Percentiles rank a stretch among this genome's conserved stretches.
Evolutionary conservation across 2,797 vertebrate genomes (phyloP).

Genomic region (Catamblyrhynchus diadema): DNA sequence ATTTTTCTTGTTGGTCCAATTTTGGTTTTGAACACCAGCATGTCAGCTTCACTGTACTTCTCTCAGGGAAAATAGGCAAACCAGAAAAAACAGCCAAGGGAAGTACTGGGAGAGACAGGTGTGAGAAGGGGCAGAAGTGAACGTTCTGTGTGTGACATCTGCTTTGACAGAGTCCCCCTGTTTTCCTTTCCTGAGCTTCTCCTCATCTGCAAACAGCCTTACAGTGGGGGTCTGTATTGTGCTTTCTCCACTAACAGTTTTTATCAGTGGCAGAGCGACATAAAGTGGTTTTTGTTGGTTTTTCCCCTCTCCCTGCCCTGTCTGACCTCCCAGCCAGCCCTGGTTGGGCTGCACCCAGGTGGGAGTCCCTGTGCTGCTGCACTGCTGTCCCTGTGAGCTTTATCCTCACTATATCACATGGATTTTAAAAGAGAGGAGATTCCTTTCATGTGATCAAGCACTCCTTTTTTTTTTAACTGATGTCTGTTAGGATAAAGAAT

Average conservation of each 20-base stretch:
- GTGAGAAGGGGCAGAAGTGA: not conserved
- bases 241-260: not conserved
- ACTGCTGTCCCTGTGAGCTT: not conserved
- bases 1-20: not conserved
- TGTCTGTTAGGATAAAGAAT: not conserved
- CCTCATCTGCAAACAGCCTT: not conserved
- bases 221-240: not conserved
- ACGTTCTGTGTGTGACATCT: not conserved
- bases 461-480: not conserved
- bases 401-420: not conserved
- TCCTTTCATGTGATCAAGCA: not conserved
- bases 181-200: not conserved
- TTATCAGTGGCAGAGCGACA: not conserved
- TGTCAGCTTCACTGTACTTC: not conserved
- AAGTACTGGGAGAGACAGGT: not conserved
- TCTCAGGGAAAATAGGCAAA: not conserved
- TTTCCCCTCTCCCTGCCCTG: accelerated
- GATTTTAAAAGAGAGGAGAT: not conserved
- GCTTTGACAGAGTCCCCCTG: no score
- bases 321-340: no score
- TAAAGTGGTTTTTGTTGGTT: accelerated
- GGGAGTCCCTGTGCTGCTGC: not conserved
- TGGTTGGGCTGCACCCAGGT: not conserved
- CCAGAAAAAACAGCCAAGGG: not conserved
- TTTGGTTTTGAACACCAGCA: not conserved